Conservation (phyloP, 1,140 invertebrate genomes). For the Pogonomyrmex barbatus region DNA sequence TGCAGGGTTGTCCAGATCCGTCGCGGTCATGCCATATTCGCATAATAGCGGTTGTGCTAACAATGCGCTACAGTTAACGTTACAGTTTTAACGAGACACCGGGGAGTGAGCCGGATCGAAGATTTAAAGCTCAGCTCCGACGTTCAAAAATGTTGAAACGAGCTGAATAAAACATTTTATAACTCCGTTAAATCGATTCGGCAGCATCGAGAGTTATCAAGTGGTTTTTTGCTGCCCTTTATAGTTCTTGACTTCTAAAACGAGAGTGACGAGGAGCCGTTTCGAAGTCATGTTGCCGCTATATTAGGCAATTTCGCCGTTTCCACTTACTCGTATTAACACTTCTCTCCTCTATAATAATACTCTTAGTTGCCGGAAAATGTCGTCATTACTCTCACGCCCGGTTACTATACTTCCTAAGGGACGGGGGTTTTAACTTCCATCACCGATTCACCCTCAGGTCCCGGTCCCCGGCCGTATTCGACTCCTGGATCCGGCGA, state of each 20-base stretch:
- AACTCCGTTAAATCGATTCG: neutral
- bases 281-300: neutral
- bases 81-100: no score
- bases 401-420: slow-evolving; percentile 27
- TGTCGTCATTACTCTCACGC: slow-evolving; percentile 32
- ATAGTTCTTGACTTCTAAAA: neutral
- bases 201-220: neutral
- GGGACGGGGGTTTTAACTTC: slow-evolving; percentile 41
- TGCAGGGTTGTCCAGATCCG: neutral
- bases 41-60: slow-evolving; percentile 14
- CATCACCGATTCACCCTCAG: slow-evolving; percentile 41
- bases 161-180: neutral
- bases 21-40: neutral
- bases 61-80: neutral
- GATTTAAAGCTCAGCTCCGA: neutral
- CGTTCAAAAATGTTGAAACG: neutral
- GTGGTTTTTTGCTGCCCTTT: neutral
- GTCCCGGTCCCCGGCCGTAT: slow-evolving; percentile 30
- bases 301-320: neutral
- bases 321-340: slow-evolving; percentile 1
- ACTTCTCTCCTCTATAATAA: neutral
- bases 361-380: slow-evolving; percentile 21
- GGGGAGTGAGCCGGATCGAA: neutral
- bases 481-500: slow-evolving; percentile 62
- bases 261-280: neutral